Percentiles rank a stretch among this genome's conserved stretches.
phyloP scores from a whole-genome alignment of 2,797 vertebrate genomes.

The Mareca penelope region DNA sequence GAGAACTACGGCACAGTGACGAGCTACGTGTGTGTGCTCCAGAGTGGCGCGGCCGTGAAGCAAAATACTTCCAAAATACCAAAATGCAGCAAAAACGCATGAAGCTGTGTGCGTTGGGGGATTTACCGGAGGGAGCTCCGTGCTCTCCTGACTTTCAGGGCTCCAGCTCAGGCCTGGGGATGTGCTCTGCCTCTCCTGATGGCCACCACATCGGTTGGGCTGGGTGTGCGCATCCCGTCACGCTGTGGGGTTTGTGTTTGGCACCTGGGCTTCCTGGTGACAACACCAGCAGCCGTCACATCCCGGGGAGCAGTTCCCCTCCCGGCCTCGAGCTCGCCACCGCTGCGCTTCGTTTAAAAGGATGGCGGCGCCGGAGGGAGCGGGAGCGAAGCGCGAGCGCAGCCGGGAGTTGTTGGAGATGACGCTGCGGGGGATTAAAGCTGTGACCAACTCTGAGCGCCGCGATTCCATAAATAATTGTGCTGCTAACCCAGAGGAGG shows the following conservation, averaged over 20 bases:
- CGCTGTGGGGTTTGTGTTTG: not conserved
- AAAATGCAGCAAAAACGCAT: too few species aligned
- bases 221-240: not conserved
- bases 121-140: not conserved
- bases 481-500: not conserved
- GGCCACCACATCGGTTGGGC: not conserved
- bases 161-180: not conserved
- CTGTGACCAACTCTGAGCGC: too few species aligned
- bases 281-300: not conserved
- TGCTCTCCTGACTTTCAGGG: not conserved
- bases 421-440: not conserved
- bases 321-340: rapidly evolving
- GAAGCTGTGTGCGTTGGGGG: too few species aligned
- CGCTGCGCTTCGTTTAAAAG: not conserved
- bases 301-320: not conserved
- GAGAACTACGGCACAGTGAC: not conserved
- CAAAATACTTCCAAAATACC: not conserved
- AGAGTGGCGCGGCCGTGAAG: not conserved
- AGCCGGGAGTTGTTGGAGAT: not conserved
- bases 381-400: not conserved
- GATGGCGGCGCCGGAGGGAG: not conserved
- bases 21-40: not conserved
- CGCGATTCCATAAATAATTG: not conserved
- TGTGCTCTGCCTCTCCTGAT: rapidly evolving
- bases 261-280: not conserved